Evolutionary conservation across 2,113 vertebrate species (phyloP).

Genomic region (Crotalus helleri): DNA sequence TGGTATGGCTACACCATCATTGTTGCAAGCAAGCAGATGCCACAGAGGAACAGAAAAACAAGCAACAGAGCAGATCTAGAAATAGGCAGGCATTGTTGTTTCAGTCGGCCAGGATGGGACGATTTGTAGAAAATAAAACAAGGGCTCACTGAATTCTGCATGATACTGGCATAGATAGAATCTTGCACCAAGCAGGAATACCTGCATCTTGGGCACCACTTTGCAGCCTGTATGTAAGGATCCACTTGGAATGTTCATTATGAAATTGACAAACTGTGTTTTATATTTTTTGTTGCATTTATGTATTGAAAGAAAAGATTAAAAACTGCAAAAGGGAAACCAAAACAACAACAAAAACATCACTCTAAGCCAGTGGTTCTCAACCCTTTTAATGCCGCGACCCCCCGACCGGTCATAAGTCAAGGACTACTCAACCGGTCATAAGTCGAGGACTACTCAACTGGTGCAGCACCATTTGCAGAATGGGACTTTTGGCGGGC

Average conservation of each 20-base stretch:
- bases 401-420: no score
- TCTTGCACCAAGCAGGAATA: conserved; percentile 15
- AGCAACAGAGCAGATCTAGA: not conserved
- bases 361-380: not conserved
- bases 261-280: not conserved
- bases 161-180: conserved; percentile 57
- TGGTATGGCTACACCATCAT: not conserved
- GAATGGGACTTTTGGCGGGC: no score
- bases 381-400: no score
- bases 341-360: not conserved
- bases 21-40: conserved; percentile 6
- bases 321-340: not conserved
- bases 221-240: not conserved
- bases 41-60: not conserved
- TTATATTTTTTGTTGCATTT: not conserved
- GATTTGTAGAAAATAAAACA: not conserved
- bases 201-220: conserved; percentile 53
- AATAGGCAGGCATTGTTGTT: not conserved
- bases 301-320: not conserved
- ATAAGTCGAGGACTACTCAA: no score
- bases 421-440: no score
- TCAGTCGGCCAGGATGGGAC: conserved; percentile 2
- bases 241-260: conserved; percentile 8
- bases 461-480: no score
- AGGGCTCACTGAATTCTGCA: conserved; percentile 29